phyloP scores from a whole-genome alignment of 2,797 vertebrate genomes.

The Hoplostethus atlanticus region DNA sequence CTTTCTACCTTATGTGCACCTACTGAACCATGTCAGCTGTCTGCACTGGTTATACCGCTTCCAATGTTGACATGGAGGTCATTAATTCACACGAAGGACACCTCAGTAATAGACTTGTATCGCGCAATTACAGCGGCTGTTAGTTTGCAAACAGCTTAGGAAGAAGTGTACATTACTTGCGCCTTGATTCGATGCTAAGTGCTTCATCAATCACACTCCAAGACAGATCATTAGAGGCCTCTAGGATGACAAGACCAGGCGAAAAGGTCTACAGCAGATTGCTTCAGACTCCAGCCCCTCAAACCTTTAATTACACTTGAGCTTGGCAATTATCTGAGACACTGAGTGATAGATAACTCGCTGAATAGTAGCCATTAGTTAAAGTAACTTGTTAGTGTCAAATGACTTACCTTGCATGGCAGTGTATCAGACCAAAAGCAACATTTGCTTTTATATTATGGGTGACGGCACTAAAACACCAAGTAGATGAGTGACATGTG shows the following conservation, averaged over 20 bases:
- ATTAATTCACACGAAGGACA: constrained; percentile 78
- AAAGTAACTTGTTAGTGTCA: constrained; percentile 69
- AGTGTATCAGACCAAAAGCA: constrained; percentile 6
- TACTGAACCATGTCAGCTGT: constrained; percentile 49
- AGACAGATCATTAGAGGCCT: constrained; percentile 79
- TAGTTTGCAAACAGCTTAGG: constrained; percentile 77
- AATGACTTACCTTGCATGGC: constrained; percentile 38
- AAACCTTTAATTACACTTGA: constrained; percentile 76
- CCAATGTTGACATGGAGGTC: constrained; percentile 64
- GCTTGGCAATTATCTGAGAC: constrained; percentile 74
- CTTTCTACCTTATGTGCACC: too few relatives aligned
- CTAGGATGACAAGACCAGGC: constrained; percentile 78
- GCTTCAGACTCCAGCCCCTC: constrained; percentile 66
- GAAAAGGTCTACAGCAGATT: constrained; percentile 73
- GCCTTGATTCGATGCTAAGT: constrained; percentile 79
- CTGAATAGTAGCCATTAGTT: constrained; percentile 67
- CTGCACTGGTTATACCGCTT: constrained; percentile 37
- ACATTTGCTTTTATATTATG: background rate
- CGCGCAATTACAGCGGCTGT: constrained; percentile 60
- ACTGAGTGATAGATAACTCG: constrained; percentile 71
- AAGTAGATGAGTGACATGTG: background rate
- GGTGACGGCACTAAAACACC: background rate
- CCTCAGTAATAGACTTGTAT: constrained; percentile 72
- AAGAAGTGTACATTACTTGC: constrained; percentile 60
- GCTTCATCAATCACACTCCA: constrained; percentile 82